These are phyloP conservation scores for Tenrec ecaudatus DNA, from an alignment of 2,113 vertebrate species.

Conservation along the genomic window DNA sequence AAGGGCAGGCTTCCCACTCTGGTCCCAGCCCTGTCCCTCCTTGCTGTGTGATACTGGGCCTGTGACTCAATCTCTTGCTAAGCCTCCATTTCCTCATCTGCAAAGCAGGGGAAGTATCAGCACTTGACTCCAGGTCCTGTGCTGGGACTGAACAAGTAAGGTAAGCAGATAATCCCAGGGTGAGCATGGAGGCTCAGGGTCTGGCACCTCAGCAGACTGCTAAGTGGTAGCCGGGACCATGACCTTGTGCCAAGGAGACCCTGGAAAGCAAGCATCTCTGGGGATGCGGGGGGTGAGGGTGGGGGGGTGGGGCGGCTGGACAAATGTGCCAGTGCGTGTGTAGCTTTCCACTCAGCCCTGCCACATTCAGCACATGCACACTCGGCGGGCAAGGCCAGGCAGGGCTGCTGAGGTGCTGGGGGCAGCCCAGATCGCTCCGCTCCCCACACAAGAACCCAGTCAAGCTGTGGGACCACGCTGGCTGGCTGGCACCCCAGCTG, in stretches of 20 bases:
- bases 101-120: neutral
- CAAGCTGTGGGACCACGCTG: neutral
- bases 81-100: constrained; percentile 32
- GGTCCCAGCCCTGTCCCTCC: neutral
- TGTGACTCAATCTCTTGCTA: constrained; percentile 3
- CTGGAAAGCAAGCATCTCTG: neutral
- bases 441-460: neutral
- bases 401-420: neutral
- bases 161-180: neutral
- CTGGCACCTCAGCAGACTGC: neutral
- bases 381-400: no score
- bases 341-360: neutral
- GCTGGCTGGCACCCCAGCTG: neutral
- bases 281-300: neutral
- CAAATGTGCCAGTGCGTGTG: rapidly evolving
- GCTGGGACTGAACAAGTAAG: neutral
- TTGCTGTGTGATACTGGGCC: neutral
- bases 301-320: neutral
- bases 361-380: neutral
- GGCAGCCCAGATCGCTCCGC: neutral
- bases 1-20: neutral
- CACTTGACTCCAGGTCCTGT: neutral
- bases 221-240: neutral
- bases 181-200: neutral
- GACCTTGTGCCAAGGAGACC: neutral